A percentile compares a stretch with the other conserved stretches of the same genome.
These are phyloP conservation scores for Simalia tracyae DNA, from an alignment of 2,797 vertebrate species.

Conservation along the genomic window DNA sequence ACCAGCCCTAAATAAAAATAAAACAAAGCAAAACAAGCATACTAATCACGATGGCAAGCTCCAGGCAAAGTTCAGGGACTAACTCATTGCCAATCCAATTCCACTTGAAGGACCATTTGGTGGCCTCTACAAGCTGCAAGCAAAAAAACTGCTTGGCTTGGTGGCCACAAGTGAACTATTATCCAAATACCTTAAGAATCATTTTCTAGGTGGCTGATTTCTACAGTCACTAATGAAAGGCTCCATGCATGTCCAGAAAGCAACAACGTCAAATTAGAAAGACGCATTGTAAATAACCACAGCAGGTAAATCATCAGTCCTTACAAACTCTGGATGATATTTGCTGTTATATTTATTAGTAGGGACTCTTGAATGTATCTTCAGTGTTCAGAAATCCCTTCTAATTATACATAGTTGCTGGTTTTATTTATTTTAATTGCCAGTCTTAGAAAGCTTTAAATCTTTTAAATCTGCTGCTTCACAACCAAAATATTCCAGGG, in stretches of 20 bases:
- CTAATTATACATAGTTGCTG: background rate
- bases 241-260: background rate
- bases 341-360: background rate
- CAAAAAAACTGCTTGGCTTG: background rate
- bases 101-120: background rate
- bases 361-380: background rate
- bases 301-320: background rate
- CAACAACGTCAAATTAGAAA: background rate
- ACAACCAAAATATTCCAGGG: background rate
- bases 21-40: background rate
- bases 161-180: background rate
- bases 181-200: background rate
- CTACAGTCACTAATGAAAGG: background rate
- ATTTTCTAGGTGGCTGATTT: constrained; percentile 4
- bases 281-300: constrained; percentile 4
- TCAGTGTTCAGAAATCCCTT: background rate
- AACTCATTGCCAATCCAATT: background rate
- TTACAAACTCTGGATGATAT: background rate
- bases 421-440: background rate
- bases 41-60: background rate
- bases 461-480: background rate
- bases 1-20: background rate
- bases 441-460: background rate
- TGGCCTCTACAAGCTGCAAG: background rate
- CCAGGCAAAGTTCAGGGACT: background rate